Conservation (phyloP, 2,113 vertebrate genomes). For the Tragelaphus strepsiceros region DNA sequence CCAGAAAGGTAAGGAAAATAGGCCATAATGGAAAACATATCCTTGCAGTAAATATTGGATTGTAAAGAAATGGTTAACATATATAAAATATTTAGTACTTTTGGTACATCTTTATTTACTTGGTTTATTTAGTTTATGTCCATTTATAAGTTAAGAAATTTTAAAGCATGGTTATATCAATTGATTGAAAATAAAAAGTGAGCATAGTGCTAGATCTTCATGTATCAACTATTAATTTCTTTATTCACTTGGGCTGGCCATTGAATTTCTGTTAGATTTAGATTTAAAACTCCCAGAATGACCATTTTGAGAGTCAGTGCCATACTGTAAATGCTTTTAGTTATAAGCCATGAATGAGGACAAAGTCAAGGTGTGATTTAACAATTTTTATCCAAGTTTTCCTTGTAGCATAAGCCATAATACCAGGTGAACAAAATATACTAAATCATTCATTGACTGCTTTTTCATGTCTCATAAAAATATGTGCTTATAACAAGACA, state of each 20-base stretch:
- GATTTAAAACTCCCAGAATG: not conserved
- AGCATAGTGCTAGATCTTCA: not conserved
- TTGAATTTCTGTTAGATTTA: not conserved
- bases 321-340: not conserved
- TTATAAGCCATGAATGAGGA: not conserved
- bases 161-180: not conserved
- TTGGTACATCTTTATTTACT: not conserved
- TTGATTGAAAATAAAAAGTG: not conserved
- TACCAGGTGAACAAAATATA: not conserved
- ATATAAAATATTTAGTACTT: not conserved
- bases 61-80: not conserved
- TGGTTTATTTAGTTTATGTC: not conserved
- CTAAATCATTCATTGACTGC: slow-evolving; percentile 50
- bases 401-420: slow-evolving; percentile 28
- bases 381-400: slow-evolving; percentile 31
- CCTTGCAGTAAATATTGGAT: not conserved
- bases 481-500: slow-evolving; percentile 40
- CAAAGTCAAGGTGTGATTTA: slow-evolving; percentile 45
- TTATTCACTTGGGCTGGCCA: not conserved
- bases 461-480: slow-evolving; percentile 57
- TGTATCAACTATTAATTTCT: not conserved
- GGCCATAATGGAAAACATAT: not conserved
- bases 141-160: not conserved
- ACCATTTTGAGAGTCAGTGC: not conserved
- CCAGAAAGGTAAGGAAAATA: not conserved